Base-by-base conservation (phyloP, 2,113 vertebrate species). In the Semnornis frantzii region DNA sequence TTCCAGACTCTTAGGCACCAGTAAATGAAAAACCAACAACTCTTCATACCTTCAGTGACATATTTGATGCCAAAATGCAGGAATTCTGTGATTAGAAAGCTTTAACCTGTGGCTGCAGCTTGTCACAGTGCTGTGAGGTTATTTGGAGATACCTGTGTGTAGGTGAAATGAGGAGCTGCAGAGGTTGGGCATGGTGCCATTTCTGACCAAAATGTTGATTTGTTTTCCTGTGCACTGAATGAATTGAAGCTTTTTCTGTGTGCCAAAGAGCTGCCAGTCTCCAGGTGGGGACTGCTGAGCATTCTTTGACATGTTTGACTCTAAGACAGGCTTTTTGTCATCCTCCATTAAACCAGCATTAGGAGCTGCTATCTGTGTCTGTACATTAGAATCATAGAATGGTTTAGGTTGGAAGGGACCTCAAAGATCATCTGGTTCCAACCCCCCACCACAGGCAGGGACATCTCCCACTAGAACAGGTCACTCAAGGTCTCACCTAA, bases 61-160 rank as follows among this genome's bases (percentile, higher is more conserved):
- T 2, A 1, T 11, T 77, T n/a, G 13, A 2, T 33, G 52, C 9
- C 63, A 20, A 25, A 73, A 34, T 0, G 1, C 27, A 7, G 50
- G 48, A 3, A 15, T 69, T 37, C 48, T 27, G 79, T 5, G 50
- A 25, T 24, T 12, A 25, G 50, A 52, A 52, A 52, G 50, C 50
- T 52, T 52, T 31, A 1, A 4, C 9, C 27, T 30, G 37, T 3
- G 31, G 23, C 9, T 19, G 25, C 39, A 6, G 5, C 27, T 15
- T 62, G 0, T 8, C 12, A 0, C 3, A 16, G 13, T 0, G 6
- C 27, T 7, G 25, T 12, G 42, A 50, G 23, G 4, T 21, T 15
- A 21, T 6, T 39, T 48, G 21, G 23, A 63, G 33, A 30, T 18
- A 10, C 17, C 25, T n/a, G 6, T 6, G 1, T 23, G 16, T 5